Conservation (phyloP, 2,113 vertebrate species). For the Empidonax traillii region DNA sequence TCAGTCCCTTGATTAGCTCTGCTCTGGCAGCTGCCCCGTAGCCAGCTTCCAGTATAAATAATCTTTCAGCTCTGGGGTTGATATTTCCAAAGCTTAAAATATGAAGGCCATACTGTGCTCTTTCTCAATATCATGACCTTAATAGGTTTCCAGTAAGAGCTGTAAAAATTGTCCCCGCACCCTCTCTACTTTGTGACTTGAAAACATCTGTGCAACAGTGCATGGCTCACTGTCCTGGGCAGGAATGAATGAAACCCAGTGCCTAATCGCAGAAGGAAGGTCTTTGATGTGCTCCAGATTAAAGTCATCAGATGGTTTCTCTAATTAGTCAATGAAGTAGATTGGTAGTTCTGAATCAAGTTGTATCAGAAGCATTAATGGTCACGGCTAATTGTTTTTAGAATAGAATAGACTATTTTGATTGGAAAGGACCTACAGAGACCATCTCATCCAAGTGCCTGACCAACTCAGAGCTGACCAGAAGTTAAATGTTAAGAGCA, state of each 20-base stretch:
- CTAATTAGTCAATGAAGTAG: background rate
- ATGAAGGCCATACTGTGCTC: constrained; percentile 57
- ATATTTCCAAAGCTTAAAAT: constrained; percentile 58
- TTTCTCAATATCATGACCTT: constrained; percentile 59
- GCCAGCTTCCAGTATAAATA: constrained; percentile 60
- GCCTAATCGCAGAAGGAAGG: constrained; percentile 10
- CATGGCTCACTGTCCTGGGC: background rate
- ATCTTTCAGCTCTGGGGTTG: background rate
- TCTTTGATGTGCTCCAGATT: constrained; percentile 35
- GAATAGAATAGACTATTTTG: background rate
- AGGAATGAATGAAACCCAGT: background rate
- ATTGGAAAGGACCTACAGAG: background rate
- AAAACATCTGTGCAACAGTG: constrained; percentile 38
- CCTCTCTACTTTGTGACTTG: background rate
- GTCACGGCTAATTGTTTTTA: background rate
- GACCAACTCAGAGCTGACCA: background rate
- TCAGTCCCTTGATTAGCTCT: constrained; percentile 14
- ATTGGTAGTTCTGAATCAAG: background rate
- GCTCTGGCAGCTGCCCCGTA: constrained; percentile 31
- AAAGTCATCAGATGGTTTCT: background rate
- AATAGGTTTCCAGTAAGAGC: constrained; percentile 63
- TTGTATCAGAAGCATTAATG: background rate
- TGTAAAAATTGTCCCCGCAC: background rate
- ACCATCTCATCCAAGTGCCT: background rate
- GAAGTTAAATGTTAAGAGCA: background rate